Conservation (phyloP, 1,140 invertebrate species). For the Prorops nasuta region DNA sequence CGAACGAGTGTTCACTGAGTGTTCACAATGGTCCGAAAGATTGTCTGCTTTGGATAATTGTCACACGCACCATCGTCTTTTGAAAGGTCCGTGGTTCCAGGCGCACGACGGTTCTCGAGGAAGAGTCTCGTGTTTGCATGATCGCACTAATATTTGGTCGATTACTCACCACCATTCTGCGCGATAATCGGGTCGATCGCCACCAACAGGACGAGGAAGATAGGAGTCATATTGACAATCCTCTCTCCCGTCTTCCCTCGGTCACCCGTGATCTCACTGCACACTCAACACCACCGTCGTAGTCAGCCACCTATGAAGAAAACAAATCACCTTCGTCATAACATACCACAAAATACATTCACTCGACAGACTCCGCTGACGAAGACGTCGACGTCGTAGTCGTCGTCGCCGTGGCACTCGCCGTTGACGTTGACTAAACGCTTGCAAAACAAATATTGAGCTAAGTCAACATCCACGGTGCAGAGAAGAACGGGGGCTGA, state of each 20-base stretch:
- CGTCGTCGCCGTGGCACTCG: no score
- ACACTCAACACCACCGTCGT: slow-evolving; percentile 47
- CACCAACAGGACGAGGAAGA: slow-evolving; percentile 56
- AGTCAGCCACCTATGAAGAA: slow-evolving; percentile 49
- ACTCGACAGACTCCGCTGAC: no score
- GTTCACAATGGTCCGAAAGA: no score
- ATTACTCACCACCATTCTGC: slow-evolving; percentile 52
- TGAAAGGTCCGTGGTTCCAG: slow-evolving; percentile 11
- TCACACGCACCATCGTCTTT: neutral
- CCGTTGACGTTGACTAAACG: no score
- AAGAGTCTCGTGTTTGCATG: neutral
- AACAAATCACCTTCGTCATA: slow-evolving; percentile 50
- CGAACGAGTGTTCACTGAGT: no score
- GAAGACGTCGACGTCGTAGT: no score
- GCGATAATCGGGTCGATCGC: slow-evolving; percentile 55
- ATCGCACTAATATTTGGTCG: slow-evolving; percentile 18
- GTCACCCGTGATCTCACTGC: slow-evolving; percentile 50
- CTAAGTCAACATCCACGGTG: no score
- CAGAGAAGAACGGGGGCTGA: no score
- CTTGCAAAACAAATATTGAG: no score
- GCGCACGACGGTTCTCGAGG: neutral
- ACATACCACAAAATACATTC: no score
- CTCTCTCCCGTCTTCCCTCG: slow-evolving; percentile 47
- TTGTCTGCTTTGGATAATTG: neutral
- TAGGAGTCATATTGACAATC: slow-evolving; percentile 58